These are phyloP conservation scores for Diarsia brunnea DNA, from an alignment of 2,888 invertebrate genomes.

Conservation along the genomic window DNA sequence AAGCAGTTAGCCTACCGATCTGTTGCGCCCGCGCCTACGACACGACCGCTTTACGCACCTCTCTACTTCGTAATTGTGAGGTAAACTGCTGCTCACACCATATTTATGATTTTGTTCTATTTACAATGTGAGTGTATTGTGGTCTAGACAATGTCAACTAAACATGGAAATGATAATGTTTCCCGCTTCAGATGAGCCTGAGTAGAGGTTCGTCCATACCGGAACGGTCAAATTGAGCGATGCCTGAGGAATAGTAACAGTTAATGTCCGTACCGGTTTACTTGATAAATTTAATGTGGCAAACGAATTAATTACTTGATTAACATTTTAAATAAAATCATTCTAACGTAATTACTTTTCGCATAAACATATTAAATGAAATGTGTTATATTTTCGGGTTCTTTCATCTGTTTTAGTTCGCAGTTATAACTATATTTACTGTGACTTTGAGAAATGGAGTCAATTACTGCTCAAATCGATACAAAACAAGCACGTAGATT, in stretches of 20 bases:
- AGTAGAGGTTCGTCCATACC: background rate
- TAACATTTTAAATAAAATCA: background rate
- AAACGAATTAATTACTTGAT: conserved; percentile 1
- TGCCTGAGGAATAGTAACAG: background rate
- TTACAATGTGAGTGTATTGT: background rate
- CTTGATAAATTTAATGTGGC: background rate
- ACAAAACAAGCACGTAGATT: conserved; percentile 15
- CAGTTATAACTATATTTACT: background rate
- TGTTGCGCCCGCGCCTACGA: conserved; percentile 32
- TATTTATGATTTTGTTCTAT: conserved; percentile 1
- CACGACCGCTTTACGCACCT: conserved; percentile 6
- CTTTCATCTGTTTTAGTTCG: conserved; percentile 3
- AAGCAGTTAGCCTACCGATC: conserved; percentile 20
- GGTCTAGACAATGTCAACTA: background rate
- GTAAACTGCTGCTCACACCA: background rate
- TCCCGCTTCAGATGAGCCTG: background rate
- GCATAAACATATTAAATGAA: background rate
- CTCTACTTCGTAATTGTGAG: conserved; percentile 25
- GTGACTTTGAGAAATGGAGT: conserved; percentile 42
- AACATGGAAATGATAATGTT: background rate
- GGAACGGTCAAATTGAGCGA: background rate
- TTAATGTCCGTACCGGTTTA: background rate
- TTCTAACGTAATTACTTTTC: background rate
- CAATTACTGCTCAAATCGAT: conserved; percentile 34
- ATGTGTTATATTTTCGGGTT: background rate